Evolutionary conservation across 2,888 invertebrate genomes (phyloP).

Genomic region (Agrochola macilenta): DNA sequence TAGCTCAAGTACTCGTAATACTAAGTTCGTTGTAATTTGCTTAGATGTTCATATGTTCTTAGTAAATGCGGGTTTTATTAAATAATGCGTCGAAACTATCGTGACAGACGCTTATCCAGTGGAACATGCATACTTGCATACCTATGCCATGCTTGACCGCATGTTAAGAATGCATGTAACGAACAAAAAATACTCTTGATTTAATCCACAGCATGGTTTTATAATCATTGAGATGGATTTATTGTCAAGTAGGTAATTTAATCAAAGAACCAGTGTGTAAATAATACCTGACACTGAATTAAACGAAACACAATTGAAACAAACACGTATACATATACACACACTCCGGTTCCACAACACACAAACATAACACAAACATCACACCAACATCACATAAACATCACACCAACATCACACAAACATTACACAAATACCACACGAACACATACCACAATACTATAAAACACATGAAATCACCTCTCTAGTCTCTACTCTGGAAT

Average conservation of each 20-base stretch:
- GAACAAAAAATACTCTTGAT: slow-evolving; percentile 36
- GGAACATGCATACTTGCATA: slow-evolving; percentile 41
- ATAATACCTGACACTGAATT: neutral
- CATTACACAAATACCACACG: no score
- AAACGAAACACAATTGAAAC: neutral
- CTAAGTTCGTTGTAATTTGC: neutral
- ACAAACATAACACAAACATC: no score
- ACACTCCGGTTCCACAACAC: no score
- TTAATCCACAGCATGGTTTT: slow-evolving; percentile 19
- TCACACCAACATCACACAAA: neutral
- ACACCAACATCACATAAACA: neutral
- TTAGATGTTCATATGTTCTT: neutral
- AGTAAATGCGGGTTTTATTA: slow-evolving; percentile 1
- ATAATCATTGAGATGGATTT: neutral
- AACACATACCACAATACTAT: no score
- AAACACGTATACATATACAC: neutral
- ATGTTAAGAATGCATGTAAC: slow-evolving; percentile 41
- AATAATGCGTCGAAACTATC: slow-evolving; percentile 19
- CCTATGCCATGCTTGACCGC: slow-evolving; percentile 35
- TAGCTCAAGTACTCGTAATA: no score
- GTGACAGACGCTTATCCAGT: slow-evolving; percentile 25
- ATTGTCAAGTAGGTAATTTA: neutral
- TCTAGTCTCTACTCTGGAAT: neutral
- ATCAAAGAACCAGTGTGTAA: no score
- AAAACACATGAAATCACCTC: neutral